phyloP scores from a whole-genome alignment of 2,113 vertebrate genomes.

The Dipodomys spectabilis region DNA sequence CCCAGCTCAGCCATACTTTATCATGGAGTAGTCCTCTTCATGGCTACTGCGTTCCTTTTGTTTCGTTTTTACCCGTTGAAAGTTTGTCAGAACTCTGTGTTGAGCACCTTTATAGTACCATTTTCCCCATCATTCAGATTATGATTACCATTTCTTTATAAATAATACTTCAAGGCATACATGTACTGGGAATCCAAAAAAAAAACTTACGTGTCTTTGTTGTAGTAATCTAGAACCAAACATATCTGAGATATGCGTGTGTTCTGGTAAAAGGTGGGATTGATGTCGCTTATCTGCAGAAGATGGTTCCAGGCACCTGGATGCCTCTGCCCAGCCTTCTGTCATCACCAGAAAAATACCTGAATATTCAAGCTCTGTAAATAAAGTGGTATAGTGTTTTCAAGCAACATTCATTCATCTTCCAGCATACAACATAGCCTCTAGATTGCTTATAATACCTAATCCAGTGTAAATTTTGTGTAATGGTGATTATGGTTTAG shows the following conservation, averaged over 20 bases:
- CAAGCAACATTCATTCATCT: too few species aligned
- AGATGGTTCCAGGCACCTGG: neutral
- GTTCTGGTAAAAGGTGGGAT: neutral
- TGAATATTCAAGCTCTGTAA: neutral
- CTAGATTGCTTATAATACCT: neutral
- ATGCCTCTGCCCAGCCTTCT: neutral
- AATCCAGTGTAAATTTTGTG: neutral
- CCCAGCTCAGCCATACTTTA: neutral
- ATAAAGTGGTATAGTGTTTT: neutral
- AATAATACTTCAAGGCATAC: neutral
- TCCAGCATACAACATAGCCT: neutral
- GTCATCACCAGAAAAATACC: neutral
- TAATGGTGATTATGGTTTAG: neutral
- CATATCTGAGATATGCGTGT: neutral
- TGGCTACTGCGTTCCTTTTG: neutral
- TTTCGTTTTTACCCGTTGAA: neutral
- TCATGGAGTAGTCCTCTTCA: neutral
- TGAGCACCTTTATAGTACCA: neutral
- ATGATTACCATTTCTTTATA: neutral
- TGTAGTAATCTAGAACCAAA: neutral
- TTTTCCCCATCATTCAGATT: neutral
- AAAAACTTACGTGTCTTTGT: neutral
- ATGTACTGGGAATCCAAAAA: neutral
- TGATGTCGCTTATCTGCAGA: neutral
- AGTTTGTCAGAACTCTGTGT: neutral